Conservation (phyloP, 2,888 invertebrate species). For the Poecilus cupreus region DNA sequence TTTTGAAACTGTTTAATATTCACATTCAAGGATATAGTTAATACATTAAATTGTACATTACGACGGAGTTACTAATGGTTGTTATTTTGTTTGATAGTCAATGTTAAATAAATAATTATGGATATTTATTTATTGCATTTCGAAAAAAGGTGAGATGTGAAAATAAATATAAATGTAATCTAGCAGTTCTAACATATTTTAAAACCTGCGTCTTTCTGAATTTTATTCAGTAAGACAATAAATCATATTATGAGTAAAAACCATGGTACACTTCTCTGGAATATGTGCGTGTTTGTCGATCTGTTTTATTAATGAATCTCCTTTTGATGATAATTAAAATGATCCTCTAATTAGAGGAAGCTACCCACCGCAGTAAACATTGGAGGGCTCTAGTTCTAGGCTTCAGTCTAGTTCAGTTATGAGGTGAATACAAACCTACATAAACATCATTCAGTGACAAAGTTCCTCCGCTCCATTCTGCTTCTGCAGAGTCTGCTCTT, state of each 20-base stretch:
- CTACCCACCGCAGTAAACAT: conserved; percentile 7
- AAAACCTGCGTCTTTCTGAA: no score
- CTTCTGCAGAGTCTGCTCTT: not conserved
- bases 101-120: no score
- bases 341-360: conserved; percentile 2
- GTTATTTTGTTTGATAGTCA: no score
- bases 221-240: no score
- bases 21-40: not conserved
- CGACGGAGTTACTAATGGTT: no score
- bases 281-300: not conserved
- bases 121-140: no score
- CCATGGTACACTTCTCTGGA: not conserved
- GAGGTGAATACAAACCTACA: conserved; percentile 25
- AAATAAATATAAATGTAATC: no score
- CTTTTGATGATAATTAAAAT: not conserved
- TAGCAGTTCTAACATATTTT: no score
- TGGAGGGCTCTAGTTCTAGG: not conserved
- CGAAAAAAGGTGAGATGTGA: no score
- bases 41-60: no score
- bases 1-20: conserved; percentile 7
- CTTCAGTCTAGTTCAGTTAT: not conserved
- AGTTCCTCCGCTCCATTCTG: not conserved
- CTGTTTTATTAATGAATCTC: not conserved
- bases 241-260: not conserved
- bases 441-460: conserved; percentile 38